Percentiles rank a stretch among this genome's conserved stretches.
These are phyloP conservation scores for Apus apus DNA, from an alignment of 2,113 vertebrate species.

Conservation along the genomic window DNA sequence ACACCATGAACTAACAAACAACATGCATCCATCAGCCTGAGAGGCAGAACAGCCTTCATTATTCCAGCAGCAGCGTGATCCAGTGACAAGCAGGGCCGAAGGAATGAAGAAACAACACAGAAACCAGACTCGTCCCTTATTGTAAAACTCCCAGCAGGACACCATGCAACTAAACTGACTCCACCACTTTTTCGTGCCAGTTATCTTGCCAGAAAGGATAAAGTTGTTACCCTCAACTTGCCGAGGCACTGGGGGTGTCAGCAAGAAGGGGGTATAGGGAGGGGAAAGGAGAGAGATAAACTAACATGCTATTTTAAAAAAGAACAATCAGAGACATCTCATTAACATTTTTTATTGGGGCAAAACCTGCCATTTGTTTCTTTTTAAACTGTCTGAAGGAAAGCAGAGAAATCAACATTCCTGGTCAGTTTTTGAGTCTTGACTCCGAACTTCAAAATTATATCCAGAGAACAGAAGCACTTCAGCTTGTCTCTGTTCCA, in stretches of 20 bases:
- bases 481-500: slow-evolving; percentile 1
- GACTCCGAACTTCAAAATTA: neutral
- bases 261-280: neutral
- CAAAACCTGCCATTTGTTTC: neutral
- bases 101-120: neutral
- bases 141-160: slow-evolving; percentile 5
- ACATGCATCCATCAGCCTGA: fast-evolving
- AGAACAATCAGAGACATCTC: neutral
- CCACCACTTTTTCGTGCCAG: neutral
- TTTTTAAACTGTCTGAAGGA: neutral
- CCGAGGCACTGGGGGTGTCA: neutral
- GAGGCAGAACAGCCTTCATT: neutral
- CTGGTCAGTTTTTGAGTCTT: neutral
- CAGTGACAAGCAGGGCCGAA: neutral
- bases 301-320: neutral
- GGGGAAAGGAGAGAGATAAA: neutral
- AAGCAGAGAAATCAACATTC: neutral
- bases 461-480: slow-evolving; percentile 3
- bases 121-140: neutral
- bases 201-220: neutral
- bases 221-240: neutral
- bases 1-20: neutral
- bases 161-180: neutral
- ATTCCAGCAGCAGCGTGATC: neutral
- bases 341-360: neutral